Conservation (phyloP, 2,888 invertebrate genomes). For the Gastracanthus pulcherrimus region DNA sequence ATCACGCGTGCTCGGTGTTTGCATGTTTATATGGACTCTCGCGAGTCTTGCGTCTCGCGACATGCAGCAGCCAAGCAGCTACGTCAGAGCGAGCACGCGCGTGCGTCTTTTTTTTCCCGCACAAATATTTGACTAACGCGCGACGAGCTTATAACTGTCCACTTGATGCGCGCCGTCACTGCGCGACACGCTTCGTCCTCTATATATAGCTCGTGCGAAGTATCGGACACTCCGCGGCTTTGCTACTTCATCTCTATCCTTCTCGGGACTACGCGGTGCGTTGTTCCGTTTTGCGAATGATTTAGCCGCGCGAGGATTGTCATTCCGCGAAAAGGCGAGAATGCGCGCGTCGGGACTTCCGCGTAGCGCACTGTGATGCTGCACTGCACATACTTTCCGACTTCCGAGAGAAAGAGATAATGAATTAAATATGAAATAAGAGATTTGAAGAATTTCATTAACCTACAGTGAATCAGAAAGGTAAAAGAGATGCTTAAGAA, state of each 20-base stretch:
- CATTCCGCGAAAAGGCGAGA: constrained; percentile 21
- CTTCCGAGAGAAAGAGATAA: too few species aligned
- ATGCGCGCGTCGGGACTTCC: constrained; percentile 12
- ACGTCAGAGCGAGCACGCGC: not conserved
- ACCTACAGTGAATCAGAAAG: too few species aligned
- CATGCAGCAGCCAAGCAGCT: too few species aligned
- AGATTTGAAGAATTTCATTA: too few species aligned
- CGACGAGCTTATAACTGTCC: constrained; percentile 23
- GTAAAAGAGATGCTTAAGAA: too few species aligned
- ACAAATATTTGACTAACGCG: constrained; percentile 43
- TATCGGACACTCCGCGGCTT: too few species aligned
- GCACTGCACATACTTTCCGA: not conserved
- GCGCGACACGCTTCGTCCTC: not conserved
- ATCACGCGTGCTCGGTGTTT: not conserved
- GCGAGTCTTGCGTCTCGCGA: not conserved
- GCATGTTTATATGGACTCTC: not conserved
- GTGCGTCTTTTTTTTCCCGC: constrained; percentile 15
- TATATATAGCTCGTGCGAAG: not conserved
- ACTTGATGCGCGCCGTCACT: constrained; percentile 12
- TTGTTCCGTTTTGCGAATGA: constrained; percentile 28
- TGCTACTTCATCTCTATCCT: too few species aligned
- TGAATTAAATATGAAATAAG: too few species aligned
- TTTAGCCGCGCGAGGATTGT: constrained; percentile 10
- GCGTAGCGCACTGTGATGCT: not conserved
- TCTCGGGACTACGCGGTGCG: not conserved